Evolutionary conservation across 2,888 invertebrate genomes (phyloP).

Genomic region (Enchytraeus crypticus): DNA sequence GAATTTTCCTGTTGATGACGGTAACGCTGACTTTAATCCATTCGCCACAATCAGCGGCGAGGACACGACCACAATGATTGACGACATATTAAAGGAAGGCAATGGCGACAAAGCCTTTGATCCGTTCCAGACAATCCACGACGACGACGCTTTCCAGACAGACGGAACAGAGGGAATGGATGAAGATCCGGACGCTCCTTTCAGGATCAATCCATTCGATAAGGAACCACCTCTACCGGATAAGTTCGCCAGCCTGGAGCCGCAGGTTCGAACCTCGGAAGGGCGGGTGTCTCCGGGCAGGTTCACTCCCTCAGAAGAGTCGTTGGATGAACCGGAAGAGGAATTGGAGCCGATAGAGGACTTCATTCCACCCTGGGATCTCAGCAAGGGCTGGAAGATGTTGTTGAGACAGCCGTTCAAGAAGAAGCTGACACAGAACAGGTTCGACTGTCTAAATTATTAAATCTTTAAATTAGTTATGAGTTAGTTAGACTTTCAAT

Average conservation of each 20-base stretch:
- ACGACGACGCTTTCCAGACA: conserved; percentile 20
- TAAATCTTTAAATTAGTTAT: background rate
- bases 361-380: conserved; percentile 67
- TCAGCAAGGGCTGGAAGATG: conserved; percentile 88
- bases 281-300: conserved; percentile 15
- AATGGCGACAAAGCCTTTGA: conserved; percentile 24
- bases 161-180: conserved; percentile 12
- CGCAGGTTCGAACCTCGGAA: conserved; percentile 14
- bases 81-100: background rate
- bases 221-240: conserved; percentile 44
- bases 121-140: conserved; percentile 31
- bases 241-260: conserved; percentile 43
- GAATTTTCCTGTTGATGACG: background rate
- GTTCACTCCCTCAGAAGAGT: conserved; percentile 28
- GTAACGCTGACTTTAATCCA: conserved; percentile 22
- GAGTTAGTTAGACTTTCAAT: no score
- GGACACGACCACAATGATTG: background rate
- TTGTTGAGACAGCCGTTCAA: conserved; percentile 66
- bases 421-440: conserved; percentile 50
- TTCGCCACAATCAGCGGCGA: conserved; percentile 24
- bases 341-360: conserved; percentile 74
- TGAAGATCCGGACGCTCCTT: conserved; percentile 24
- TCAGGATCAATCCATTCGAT: conserved; percentile 48
- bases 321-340: conserved; percentile 31
- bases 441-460: no score